These are phyloP conservation scores for Gobionotothen gibberifrons DNA, from an alignment of 2,797 vertebrate genomes.

Conservation along the genomic window DNA sequence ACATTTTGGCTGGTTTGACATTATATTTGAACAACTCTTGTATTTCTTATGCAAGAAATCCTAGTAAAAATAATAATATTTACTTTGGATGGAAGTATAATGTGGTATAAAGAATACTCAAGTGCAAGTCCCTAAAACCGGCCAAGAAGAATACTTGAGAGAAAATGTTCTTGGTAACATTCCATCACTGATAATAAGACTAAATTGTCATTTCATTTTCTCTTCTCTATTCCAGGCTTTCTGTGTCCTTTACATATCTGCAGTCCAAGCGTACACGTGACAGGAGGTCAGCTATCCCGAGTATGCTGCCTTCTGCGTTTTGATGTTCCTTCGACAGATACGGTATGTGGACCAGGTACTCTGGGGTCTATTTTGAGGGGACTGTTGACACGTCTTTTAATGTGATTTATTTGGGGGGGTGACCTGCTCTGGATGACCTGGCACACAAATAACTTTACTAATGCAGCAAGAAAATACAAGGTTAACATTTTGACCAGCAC, in stretches of 20 bases:
- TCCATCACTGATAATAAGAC: background rate
- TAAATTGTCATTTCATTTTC: background rate
- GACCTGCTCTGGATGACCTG: constrained; percentile 72
- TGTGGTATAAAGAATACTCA: no score
- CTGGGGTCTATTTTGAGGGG: constrained; percentile 76
- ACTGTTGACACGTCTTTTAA: constrained; percentile 78
- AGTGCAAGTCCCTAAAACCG: no score
- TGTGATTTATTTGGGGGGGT: constrained; percentile 79
- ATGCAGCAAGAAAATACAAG: constrained; percentile 55
- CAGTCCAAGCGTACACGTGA: constrained; percentile 4
- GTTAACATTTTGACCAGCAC: constrained; percentile 55
- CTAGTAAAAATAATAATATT: no score
- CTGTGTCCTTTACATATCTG: constrained; percentile 11
- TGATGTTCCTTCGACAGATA: constrained; percentile 70
- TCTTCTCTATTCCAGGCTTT: constrained; percentile 1
- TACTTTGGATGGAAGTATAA: no score
- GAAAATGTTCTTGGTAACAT: no score
- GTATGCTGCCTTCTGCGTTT: constrained; percentile 60
- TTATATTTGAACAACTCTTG: no score
- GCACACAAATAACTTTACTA: constrained; percentile 78
- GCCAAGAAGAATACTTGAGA: no score
- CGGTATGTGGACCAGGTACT: constrained; percentile 77
- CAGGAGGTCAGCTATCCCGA: constrained; percentile 45
- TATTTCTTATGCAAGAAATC: no score
- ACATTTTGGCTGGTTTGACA: no score